Evolutionary conservation across 2,797 vertebrate genomes (phyloP), one percentile per base, ranked within the genome.

Genomic region (Ptychobarbus kaznakovi): DNA sequence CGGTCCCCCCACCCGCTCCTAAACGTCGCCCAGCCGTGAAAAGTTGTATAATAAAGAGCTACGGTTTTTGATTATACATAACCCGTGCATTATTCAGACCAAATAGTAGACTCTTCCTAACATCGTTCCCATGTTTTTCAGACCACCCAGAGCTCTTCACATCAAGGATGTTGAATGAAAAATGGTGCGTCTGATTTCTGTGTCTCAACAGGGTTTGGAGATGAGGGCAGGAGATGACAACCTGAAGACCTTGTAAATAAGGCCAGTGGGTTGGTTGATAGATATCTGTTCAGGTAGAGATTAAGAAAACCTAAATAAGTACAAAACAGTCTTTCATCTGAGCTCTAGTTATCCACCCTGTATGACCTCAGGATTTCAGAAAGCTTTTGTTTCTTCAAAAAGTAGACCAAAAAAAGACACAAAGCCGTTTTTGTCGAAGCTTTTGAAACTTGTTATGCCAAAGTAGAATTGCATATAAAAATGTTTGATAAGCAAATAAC

Each of bases 11-110:
- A 72, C 28, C 46, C 46, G 73, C 87, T 90, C 69, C 73, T 85
- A 87, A 89, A 88, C 83, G 70, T 82, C 89, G 90, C 86, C 89
- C 77, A 86, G 86, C 88, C 85, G n/a, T 92, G 90, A 94, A 91
- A 91, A 91, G 91, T 80, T 81, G 87, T 87, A 90, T 91, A 86
- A 91, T 93, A 92, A 93, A 94, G 89, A 81, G 81, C 83, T 88
- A 80, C 81, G 86, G 90, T 90, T 93, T 92, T 91, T 81, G 88
- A 93, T 93, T 86, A 91, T 89, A 82, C 89, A 85, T 38, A 81
- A 87, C 68, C 81, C 82, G 87, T 93, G 90, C 91, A 92, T 94
- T 93, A 91, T 93, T 76, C 81, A 61, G 83, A 2, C 1, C 20
- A 46, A 79, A 88, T 76, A 63, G 88, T 38, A 84, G 81, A 86